phyloP scores from a whole-genome alignment of 2,113 vertebrate genomes.

The Cebus imitator region DNA sequence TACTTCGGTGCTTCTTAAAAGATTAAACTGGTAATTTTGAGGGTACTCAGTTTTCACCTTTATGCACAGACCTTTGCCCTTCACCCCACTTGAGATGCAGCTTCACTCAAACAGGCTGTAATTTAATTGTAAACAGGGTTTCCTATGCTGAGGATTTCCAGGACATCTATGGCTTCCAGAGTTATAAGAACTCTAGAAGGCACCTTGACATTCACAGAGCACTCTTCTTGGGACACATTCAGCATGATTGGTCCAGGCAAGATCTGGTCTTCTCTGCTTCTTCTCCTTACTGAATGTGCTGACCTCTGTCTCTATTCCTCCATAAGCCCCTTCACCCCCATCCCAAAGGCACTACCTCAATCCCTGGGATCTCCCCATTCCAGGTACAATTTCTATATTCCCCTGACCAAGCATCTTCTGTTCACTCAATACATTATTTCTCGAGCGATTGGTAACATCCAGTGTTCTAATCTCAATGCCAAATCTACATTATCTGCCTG shows the following conservation, averaged over 20 bases:
- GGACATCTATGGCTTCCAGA: not conserved
- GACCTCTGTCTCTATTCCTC: not conserved
- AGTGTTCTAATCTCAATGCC: not conserved
- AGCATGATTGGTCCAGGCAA: not conserved
- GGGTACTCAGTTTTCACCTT: not conserved
- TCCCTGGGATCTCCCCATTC: not conserved
- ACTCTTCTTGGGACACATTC: not conserved
- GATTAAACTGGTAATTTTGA: not conserved
- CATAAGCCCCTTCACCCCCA: not conserved
- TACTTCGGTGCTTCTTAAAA: not conserved
- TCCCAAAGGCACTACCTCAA: not conserved
- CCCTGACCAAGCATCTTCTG: not conserved
- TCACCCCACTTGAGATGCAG: not conserved
- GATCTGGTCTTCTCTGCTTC: not conserved
- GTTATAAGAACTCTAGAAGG: not conserved
- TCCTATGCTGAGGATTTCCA: not conserved
- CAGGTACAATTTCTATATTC: not conserved
- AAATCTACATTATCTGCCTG: not conserved
- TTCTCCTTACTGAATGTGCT: not conserved
- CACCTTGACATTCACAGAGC: not conserved
- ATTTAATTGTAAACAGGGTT: not conserved
- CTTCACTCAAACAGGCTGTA: not conserved
- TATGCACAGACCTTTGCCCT: not conserved
- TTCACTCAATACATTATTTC: not conserved
- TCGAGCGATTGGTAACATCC: not conserved